Evolutionary conservation across 2,113 vertebrate genomes (phyloP).

Genomic region (Progne subis): DNA sequence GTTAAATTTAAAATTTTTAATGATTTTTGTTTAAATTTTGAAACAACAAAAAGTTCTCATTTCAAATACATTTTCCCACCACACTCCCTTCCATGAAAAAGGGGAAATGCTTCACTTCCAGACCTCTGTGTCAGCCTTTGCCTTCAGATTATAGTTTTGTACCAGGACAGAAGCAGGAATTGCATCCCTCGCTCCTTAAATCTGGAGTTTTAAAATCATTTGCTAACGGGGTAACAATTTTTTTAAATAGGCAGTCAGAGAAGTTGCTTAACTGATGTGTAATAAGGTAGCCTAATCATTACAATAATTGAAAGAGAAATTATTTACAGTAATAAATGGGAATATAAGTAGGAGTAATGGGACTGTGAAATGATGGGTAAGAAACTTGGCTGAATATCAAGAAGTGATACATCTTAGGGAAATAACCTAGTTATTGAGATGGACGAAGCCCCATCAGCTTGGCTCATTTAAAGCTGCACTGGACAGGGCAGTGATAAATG

Average conservation of each 20-base stretch:
- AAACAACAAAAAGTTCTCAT: background rate
- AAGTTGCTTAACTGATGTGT: conserved; percentile 7
- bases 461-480: conserved; percentile 19
- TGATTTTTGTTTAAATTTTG: background rate
- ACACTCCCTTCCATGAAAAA: fast-evolving
- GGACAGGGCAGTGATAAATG: background rate
- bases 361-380: conserved; percentile 44
- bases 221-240: background rate
- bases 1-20: background rate
- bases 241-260: background rate
- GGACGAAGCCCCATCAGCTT: background rate
- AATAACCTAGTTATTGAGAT: conserved; percentile 35
- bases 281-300: conserved; percentile 41
- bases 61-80: background rate
- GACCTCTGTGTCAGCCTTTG: background rate
- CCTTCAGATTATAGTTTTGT: background rate
- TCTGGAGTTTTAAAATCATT: background rate
- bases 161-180: background rate
- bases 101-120: background rate
- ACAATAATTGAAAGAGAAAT: conserved; percentile 60
- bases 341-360: conserved; percentile 57
- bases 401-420: conserved; percentile 27
- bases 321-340: conserved; percentile 67
- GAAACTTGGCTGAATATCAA: conserved; percentile 51
- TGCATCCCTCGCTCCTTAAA: background rate